Base-by-base conservation (phyloP, 2,888 invertebrate species). In the Drepanosiphum platanoidis region DNA sequence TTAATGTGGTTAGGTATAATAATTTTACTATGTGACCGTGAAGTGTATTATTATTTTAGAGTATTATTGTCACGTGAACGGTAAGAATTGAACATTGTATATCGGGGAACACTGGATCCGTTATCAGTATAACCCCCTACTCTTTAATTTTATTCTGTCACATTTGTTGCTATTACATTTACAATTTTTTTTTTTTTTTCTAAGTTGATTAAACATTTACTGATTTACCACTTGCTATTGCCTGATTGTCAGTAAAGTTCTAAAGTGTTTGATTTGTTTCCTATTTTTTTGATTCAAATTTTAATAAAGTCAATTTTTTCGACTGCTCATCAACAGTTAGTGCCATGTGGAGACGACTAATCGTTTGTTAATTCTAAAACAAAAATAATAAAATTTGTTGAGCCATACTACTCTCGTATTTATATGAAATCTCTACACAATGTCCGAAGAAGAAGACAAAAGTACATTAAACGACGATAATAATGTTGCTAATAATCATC, bases 391-490 rank as follows among this genome's bases (percentile, higher is more conserved):
- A 66, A 30, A 34, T 32, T 34, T n/a, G 27, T 70, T 52, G 46
- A 68, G 52, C 18, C 18, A 9, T 70, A 52, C 46, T n/a, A n/a
- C n/a, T n/a, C n/a, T 52, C 36, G 8, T 42, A 80, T 68, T 66
- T 66, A 46, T 74, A 83, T 74, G 66, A 83, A n/a, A 74, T 74
- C 34, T 13, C 13, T 34, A 46, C 46, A 74, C 15, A 34, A 83
- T 83, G 83, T 83, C 83, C 18, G 74, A 83, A 46, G 83, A 83
- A 74, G 83, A 83, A 74, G 83, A 83, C 64, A 83, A 74, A 46
- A 64, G 7, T 46, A 42, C 66, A 9, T 74, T 83, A 34, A 74
- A 75, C 34, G 22, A 74, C 11, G 42, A 18, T 18, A 64, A 74
- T 8, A 64, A 74, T 46, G 34, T 64, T 39, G 74, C 46, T 0